Evolutionary conservation across 2,888 invertebrate genomes (phyloP), one percentile per base, ranked within the genome.

Genomic region (Tolmerus cingulatus): DNA sequence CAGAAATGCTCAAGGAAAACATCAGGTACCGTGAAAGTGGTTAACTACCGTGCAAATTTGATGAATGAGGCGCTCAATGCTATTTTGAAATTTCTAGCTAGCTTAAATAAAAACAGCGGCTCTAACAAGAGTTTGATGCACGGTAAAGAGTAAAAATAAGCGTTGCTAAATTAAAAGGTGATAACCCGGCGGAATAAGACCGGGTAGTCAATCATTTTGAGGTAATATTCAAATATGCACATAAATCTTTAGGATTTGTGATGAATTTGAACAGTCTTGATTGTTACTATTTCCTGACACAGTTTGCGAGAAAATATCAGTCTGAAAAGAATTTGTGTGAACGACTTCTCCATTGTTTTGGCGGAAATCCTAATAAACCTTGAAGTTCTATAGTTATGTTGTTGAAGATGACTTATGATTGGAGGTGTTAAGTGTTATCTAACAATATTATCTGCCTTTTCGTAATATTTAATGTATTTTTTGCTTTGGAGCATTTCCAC

Each of bases 41-140:
- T 81, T 81, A 81, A 81, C 30, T 27, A 81, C 81, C 81, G 81
- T 81, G 81, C 30, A 81, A 81, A 81, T 81, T 81, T 81, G 81
- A 81, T 81, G 51, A 81, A 81, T 81, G 43, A 51, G 37, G 34
- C 19, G 76, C 34, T 76, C 40, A 76, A 37, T 76, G 34, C 2
- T 76, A 27, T 40, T 76, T 37, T 40, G 34, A 34, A 76, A 37
- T 76, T 66, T 66, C 27, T 66, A 66, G 19, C 57, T 9, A 57
- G 66, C 66, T 66, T 66, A 66, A 66, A 66, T 19, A 66, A 66
- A 66, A 66, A 66, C 66, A 66, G 12, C 66, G 66, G 27, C 40
- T 34, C 40, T 76, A 40, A 76, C 27, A 34, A 76, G 19, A 34
- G n/a, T 30, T 14, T 34, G 40, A 34, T n/a, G 34, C 40, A 34